phyloP scores from a whole-genome alignment of 2,797 vertebrate species.

The Meriones psammophilus region DNA sequence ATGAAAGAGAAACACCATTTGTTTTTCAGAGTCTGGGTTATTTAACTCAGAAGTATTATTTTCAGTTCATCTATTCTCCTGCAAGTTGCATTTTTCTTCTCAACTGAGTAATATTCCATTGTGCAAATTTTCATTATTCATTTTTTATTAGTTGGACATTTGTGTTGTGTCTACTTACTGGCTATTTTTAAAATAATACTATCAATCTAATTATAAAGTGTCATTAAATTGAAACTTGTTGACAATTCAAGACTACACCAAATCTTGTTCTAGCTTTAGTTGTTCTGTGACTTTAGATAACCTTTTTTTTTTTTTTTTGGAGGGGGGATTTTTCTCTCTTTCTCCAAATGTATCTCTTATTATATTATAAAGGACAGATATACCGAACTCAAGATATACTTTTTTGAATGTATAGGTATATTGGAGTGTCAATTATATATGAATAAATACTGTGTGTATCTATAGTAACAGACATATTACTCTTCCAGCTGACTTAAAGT shows the following conservation, averaged over 20 bases:
- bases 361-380: not conserved
- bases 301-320: not conserved
- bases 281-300: not conserved
- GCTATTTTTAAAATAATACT: slow-evolving; percentile 91
- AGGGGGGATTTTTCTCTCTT: not conserved
- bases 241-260: slow-evolving; percentile 83
- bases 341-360: not conserved
- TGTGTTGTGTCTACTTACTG: too few relatives aligned
- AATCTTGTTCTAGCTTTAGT: slow-evolving; percentile 65
- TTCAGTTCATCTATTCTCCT: not conserved
- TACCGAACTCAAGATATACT: not conserved
- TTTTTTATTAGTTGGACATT: not conserved
- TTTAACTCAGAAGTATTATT: not conserved
- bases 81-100: not conserved
- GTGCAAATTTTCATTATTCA: not conserved
- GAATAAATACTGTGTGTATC: not conserved
- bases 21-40: not conserved
- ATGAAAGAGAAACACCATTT: not conserved
- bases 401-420: not conserved
- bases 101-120: not conserved
- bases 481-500: not conserved
- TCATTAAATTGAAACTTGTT: slow-evolving; percentile 88
- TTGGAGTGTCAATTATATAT: not conserved
- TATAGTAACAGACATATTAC: not conserved
- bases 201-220: slow-evolving; percentile 87